These are phyloP conservation scores for Cenopis cana DNA, from an alignment of 2,888 invertebrate species.

Conservation along the genomic window DNA sequence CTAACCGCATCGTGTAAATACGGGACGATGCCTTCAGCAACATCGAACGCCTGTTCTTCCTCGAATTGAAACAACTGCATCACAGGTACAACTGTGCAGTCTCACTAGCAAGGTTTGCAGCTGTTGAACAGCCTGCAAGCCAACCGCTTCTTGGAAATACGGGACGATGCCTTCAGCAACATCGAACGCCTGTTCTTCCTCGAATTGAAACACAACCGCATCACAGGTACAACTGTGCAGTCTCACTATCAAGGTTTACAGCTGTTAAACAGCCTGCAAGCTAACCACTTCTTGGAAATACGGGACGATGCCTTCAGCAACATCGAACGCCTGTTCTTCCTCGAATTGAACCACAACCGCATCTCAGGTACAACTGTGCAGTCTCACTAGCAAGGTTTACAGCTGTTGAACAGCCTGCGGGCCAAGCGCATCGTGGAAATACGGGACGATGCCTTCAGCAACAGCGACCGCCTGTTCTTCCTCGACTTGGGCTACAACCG, in stretches of 20 bases:
- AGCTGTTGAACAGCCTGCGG: not conserved
- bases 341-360: conserved; percentile 85
- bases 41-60: conserved; percentile 76
- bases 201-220: conserved; percentile 84
- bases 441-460: no score
- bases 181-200: conserved; percentile 71
- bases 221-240: conserved; percentile 75
- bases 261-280: not conserved
- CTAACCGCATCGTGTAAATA: conserved; percentile 53
- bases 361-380: conserved; percentile 74
- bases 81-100: conserved; percentile 67
- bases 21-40: conserved; percentile 81
- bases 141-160: no score
- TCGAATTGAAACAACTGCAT: conserved; percentile 85
- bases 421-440: not conserved
- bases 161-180: conserved; percentile 80
- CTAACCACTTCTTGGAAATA: no score
- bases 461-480: no score
- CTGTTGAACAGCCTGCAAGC: not conserved
- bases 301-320: conserved; percentile 81
- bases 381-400: not conserved
- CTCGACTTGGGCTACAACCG: no score
- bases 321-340: conserved; percentile 76
- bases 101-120: not conserved
- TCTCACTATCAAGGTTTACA: not conserved